Evolutionary conservation across 2,113 vertebrate genomes (phyloP), one percentile per base, ranked within the genome.

Genomic region (Pithys albifrons): DNA sequence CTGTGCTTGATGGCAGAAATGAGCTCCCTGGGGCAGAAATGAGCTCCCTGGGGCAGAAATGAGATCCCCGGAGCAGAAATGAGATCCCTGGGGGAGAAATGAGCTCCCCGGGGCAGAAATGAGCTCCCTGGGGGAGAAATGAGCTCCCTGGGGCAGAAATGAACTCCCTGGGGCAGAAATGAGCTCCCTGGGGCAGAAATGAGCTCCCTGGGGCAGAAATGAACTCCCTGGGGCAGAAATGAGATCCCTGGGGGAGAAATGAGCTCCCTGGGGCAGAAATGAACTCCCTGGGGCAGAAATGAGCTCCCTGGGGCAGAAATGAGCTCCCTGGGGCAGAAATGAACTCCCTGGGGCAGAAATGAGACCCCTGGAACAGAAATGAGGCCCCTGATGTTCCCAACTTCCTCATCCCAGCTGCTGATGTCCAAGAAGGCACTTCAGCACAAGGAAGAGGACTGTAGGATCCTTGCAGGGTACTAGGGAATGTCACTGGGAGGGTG

Each of bases 391-490:
- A 15, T 67, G 39, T 10, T 52, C 22, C n/a, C 75, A 78, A 8
- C 6, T 23, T 48, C 17, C 35, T 24, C 41, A 74, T 27, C 33
- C 29, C 43, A 57, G 62, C 48, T 25, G 39, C 6, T 31, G 35
- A 43, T 11, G 51, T 78, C 39, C 45, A 49, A 18, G 25, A 29
- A 28, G 29, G 2, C 1, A 0, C 27, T 48, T 24, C 51, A 64
- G 58, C 19, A 33, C 24, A 19, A 52, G 61, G 39, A 57, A 52
- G 35, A 57, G 31, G 25, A 15, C 27, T 19, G 61, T 33, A 66
- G 66, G 66, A 62, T 31, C 61, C 17, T 27, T 4, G 0, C 31
- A 58, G 79, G 43, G 14, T 39, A 14, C 1, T 0, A 9, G 19
- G 18, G 33, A 48, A 17, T 33, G 20, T 9, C 84, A 14, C 0